phyloP scores from a whole-genome alignment of 1,140 invertebrate genomes.

The Drosophila guanche region DNA sequence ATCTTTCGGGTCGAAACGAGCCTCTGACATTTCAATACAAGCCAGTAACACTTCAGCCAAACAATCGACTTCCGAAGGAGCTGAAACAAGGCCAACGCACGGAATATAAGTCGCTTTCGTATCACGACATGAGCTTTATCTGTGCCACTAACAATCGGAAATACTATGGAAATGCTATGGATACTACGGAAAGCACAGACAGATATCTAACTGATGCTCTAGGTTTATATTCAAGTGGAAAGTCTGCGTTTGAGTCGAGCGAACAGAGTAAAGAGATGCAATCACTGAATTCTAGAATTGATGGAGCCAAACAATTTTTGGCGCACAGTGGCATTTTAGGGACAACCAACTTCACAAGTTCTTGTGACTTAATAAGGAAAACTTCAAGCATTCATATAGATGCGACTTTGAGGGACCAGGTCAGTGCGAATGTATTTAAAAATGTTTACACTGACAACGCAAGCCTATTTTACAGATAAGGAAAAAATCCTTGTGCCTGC shows the following conservation, averaged over 20 bases:
- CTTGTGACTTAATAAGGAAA: constrained; percentile 42
- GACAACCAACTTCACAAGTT: constrained; percentile 16
- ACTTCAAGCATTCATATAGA: constrained; percentile 52
- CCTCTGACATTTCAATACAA: too few species aligned
- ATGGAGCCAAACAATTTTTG: constrained; percentile 45
- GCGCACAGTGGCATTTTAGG: constrained; percentile 48
- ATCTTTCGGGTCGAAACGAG: too few species aligned
- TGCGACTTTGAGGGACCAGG: constrained; percentile 28
- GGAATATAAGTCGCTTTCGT: constrained; percentile 19
- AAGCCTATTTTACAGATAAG: constrained; percentile 30
- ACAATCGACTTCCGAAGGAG: too few species aligned
- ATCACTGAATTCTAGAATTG: constrained; percentile 24
- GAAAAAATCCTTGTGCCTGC: constrained; percentile 43
- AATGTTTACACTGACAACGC: neutral
- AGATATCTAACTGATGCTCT: too few species aligned
- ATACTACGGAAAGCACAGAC: neutral
- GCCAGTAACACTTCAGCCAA: too few species aligned
- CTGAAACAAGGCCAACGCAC: neutral
- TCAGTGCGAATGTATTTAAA: neutral
- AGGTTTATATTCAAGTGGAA: too few species aligned
- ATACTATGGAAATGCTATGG: neutral
- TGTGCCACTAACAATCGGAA: constrained; percentile 2
- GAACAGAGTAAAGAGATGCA: neutral
- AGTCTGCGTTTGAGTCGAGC: neutral
- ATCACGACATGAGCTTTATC: constrained; percentile 16